phyloP scores from a whole-genome alignment of 2,113 vertebrate genomes.

The Otus sunia region DNA sequence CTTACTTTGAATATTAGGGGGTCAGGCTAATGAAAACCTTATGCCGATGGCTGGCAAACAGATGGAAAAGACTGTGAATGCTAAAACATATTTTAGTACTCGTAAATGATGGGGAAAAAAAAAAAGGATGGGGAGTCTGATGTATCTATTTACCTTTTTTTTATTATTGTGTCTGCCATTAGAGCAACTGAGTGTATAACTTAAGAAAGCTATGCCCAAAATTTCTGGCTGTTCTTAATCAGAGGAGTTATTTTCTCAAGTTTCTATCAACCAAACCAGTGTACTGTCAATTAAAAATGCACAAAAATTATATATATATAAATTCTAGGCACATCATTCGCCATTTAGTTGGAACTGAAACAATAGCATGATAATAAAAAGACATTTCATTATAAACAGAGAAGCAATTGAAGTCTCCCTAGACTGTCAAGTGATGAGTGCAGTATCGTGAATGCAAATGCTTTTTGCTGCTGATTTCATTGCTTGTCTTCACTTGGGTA shows the following conservation, averaged over 20 bases:
- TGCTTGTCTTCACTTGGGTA: neutral
- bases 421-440: neutral
- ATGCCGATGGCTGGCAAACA: neutral
- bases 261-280: neutral
- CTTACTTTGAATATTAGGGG: neutral
- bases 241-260: neutral
- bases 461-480: neutral
- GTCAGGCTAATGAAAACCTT: neutral
- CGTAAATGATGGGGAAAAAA: neutral
- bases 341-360: constrained; percentile 2
- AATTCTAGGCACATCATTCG: neutral
- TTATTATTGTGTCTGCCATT: neutral
- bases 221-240: neutral
- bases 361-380: neutral
- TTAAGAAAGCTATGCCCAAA: neutral
- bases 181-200: neutral
- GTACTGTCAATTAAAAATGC: neutral
- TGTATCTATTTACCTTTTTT: neutral
- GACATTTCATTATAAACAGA: constrained; percentile 6
- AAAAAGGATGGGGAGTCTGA: fast-evolving
- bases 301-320: neutral
- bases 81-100: neutral
- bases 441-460: neutral
- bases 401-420: neutral
- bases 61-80: neutral